These are phyloP conservation scores for Diadema setosum DNA, from an alignment of 35 echinoderm and acorn worm species.

Conservation along the genomic window DNA sequence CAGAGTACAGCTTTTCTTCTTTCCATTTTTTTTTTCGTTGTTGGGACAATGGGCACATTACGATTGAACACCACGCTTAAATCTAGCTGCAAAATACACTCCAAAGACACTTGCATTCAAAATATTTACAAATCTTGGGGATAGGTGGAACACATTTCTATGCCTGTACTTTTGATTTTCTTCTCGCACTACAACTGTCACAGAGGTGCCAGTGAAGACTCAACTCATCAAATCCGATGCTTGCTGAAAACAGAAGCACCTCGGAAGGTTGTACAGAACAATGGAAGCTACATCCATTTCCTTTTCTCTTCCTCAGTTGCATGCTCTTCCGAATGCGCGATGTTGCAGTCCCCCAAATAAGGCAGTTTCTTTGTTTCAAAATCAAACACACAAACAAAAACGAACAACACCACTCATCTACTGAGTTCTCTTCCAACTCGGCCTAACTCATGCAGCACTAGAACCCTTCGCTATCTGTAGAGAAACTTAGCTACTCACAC, in stretches of 20 bases:
- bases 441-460: neutral
- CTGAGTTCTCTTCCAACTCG: neutral
- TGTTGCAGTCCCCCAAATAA: neutral
- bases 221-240: neutral
- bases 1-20: too few species aligned
- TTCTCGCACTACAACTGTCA: neutral
- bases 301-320: neutral
- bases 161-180: neutral
- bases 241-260: neutral
- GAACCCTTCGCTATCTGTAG: neutral
- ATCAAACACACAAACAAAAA: neutral
- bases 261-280: neutral
- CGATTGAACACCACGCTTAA: too few species aligned
- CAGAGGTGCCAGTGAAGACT: too few species aligned
- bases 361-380: slow-evolving; percentile 1
- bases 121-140: slow-evolving; percentile 11
- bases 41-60: too few species aligned
- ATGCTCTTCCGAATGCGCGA: neutral
- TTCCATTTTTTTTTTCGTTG: too few species aligned
- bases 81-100: neutral
- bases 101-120: neutral
- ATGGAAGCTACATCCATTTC: neutral
- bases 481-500: slow-evolving; percentile 13
- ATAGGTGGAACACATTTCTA: neutral
- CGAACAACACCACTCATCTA: neutral